phyloP scores from a whole-genome alignment of 2,888 invertebrate species.

The Rotaria socialis region DNA sequence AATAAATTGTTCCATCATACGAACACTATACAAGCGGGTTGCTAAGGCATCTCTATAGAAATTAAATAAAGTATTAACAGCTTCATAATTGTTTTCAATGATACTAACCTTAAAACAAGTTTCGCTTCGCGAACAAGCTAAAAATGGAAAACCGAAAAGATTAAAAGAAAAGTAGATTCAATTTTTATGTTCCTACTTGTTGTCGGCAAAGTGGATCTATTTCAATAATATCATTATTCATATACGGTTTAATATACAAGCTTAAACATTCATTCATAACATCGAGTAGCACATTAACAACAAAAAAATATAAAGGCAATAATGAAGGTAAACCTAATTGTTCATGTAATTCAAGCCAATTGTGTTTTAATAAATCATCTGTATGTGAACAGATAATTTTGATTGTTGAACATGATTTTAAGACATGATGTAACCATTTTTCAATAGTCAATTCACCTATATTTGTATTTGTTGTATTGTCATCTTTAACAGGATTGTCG shows the following conservation, averaged over 20 bases:
- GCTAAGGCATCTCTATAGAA: conserved; percentile 17
- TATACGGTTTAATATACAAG: background rate
- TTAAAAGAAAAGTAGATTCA: too few relatives aligned
- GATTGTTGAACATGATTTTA: conserved; percentile 14
- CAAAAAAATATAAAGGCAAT: conserved; percentile 27
- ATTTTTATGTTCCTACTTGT: background rate
- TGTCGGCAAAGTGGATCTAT: conserved; percentile 21
- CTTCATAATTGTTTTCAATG: background rate
- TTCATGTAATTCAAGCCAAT: conserved; percentile 26
- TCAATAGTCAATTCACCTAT: conserved; percentile 6
- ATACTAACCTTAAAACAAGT: background rate
- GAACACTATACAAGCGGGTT: conserved; percentile 7
- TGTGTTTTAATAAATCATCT: conserved; percentile 8
- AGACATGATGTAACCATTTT: conserved; percentile 26
- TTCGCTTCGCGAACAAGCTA: conserved; percentile 22
- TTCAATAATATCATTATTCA: background rate
- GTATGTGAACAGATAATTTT: conserved; percentile 20
- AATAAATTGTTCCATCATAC: conserved; percentile 34
- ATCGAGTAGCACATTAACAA: conserved; percentile 24
- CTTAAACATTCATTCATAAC: conserved; percentile 26
- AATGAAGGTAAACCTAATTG: conserved; percentile 25
- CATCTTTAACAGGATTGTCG: background rate
- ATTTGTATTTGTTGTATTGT: background rate
- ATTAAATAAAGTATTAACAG: background rate
- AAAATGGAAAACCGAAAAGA: background rate